These are phyloP conservation scores for Latrodectus hesperus DNA, from an alignment of 2,888 invertebrate species.

Conservation along the genomic window DNA sequence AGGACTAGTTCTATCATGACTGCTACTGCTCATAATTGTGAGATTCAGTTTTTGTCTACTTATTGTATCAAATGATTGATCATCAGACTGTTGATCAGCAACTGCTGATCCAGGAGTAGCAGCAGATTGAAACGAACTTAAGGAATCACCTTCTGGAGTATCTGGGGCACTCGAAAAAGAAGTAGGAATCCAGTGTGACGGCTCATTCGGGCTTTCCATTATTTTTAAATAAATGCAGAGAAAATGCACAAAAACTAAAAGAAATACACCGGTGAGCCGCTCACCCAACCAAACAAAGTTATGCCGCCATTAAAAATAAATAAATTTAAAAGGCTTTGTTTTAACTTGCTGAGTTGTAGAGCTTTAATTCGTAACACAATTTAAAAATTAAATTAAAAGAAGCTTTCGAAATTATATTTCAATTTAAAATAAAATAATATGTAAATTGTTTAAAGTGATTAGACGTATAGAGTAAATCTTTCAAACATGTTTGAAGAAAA, in stretches of 20 bases:
- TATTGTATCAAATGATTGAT: slow-evolving; percentile 56
- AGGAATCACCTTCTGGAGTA: slow-evolving; percentile 39
- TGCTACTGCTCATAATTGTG: slow-evolving; percentile 6
- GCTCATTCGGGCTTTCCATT: slow-evolving; percentile 37
- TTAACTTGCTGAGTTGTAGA: no score
- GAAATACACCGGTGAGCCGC: background rate
- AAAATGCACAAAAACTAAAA: background rate
- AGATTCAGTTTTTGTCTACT: slow-evolving; percentile 49
- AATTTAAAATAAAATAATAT: no score
- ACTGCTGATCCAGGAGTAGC: slow-evolving; percentile 18
- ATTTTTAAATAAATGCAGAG: background rate
- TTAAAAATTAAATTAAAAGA: no score
- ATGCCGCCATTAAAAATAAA: no score
- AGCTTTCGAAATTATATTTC: no score
- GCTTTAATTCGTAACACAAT: no score
- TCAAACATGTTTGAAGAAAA: no score
- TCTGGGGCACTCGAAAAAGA: slow-evolving; percentile 50
- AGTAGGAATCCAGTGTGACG: slow-evolving; percentile 54
- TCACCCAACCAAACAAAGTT: no score
- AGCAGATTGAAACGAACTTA: slow-evolving; percentile 51
- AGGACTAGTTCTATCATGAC: slow-evolving; percentile 1
- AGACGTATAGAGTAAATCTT: no score
- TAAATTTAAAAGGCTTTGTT: no score
- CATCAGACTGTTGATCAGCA: slow-evolving; percentile 48
- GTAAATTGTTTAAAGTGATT: no score